Evolutionary conservation across 53 echinoderm and acorn worm species (phyloP).

Genomic region (Mesocentrotus franciscanus): DNA sequence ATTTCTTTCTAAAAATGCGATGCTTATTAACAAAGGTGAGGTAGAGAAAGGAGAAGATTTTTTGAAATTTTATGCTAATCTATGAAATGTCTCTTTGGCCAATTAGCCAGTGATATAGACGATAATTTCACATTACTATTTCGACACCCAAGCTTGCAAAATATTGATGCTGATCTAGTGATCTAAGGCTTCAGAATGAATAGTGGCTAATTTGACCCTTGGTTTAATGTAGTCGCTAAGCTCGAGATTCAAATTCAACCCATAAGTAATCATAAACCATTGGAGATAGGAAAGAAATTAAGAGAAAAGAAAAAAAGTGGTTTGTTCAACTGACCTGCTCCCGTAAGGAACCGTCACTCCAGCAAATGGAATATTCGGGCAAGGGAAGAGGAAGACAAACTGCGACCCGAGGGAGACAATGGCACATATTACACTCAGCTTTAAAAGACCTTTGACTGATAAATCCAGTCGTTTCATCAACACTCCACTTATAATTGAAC

Average conservation of each 20-base stretch:
- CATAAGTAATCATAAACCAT: neutral
- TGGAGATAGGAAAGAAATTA: neutral
- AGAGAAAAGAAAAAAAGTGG: neutral
- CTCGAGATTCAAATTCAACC: neutral
- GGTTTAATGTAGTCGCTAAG: neutral
- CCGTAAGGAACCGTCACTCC: conserved; percentile 71
- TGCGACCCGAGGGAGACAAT: conserved; percentile 56
- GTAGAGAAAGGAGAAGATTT: too few relatives aligned
- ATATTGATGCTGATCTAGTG: too few relatives aligned
- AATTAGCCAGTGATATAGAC: too few relatives aligned
- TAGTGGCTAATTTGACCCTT: too few relatives aligned
- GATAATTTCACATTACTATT: too few relatives aligned
- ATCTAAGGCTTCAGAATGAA: too few relatives aligned
- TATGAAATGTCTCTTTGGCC: too few relatives aligned
- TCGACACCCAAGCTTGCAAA: too few relatives aligned
- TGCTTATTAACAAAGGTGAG: too few relatives aligned
- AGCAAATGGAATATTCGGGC: conserved; percentile 71
- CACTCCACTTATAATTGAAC: conserved; percentile 67
- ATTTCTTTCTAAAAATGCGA: neutral
- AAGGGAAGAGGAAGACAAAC: conserved; percentile 71
- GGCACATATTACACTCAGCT: conserved; percentile 55
- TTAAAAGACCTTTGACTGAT: conserved; percentile 56
- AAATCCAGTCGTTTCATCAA: conserved; percentile 67
- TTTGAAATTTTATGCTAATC: too few relatives aligned
- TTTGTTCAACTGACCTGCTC: conserved; percentile 49